Base-by-base conservation (phyloP, 2,113 vertebrate species). In the Psophia crepitans region DNA sequence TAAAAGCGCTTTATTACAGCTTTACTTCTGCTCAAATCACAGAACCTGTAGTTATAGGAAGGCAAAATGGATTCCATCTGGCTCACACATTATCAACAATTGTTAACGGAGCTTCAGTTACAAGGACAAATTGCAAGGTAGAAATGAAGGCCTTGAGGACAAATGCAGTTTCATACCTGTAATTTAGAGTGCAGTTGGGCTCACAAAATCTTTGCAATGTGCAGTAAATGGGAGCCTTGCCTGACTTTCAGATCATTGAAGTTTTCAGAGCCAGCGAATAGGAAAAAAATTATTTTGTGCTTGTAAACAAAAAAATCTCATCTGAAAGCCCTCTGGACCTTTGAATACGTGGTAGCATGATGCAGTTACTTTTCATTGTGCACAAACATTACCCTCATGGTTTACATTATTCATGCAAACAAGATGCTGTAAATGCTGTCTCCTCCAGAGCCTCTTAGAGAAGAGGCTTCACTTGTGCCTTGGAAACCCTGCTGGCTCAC, bases 401-500 rank as follows among this genome's bases (percentile, higher is more conserved):
- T 90, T 92, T 96, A 46, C 60, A 92, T 95, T 94, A 93, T 96
- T 95, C 68, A 96, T 96, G 88, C 80, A 95, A 95, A 97, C 85
- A 92, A 92, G 85, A 84, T 5, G 19, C 75, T 89, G 65, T 94
- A 94, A 96, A 87, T 78, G 64, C 22, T 87, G 63, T 74, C 87
- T 97, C 58, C 82, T 87, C 61, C 39, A 90, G 64, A 94, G 82
- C 54, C n/a, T 88, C 63, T 70, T 18, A 27, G 57, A 86, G 66
- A 86, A 11, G 48, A 96, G 48, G 64, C 51, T 94, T 78, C 73
- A 57, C 35, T 44, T 74, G n/a, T 53, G 33, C 83, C 35, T 81
- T 35, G 91, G 82, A 90, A 93, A 81, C 64, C 85, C 92, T 92
- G 46, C 39, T 87, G 85, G 24, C 68, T 95, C 43, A 75, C 71